phyloP scores from a whole-genome alignment of 2,888 invertebrate genomes.

The Drosophila merina region DNA sequence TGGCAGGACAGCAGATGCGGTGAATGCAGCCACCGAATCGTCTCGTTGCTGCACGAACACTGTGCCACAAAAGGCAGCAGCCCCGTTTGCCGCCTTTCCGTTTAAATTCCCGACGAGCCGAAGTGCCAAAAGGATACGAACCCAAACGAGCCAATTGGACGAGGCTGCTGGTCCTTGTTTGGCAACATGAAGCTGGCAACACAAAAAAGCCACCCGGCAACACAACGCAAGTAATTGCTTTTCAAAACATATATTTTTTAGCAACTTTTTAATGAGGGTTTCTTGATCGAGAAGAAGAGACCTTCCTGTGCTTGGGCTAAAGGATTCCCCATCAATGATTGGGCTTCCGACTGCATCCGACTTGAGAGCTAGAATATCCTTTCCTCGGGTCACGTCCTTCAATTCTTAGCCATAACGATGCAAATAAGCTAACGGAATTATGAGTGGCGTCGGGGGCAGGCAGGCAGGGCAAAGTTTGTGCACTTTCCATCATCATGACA shows the following conservation, averaged over 20 bases:
- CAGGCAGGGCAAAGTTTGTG: slow-evolving; percentile 46
- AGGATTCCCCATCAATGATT: no score
- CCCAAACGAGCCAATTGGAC: slow-evolving; percentile 62
- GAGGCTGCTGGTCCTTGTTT: slow-evolving; percentile 6
- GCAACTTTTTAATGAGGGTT: no score
- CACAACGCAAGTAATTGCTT: not conserved
- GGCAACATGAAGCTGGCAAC: slow-evolving; percentile 4
- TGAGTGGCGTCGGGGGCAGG: slow-evolving; percentile 32
- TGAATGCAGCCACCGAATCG: slow-evolving; percentile 44
- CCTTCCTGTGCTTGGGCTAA: no score
- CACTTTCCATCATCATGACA: slow-evolving; percentile 43
- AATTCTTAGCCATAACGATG: slow-evolving; percentile 54
- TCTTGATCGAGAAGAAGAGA: not conserved
- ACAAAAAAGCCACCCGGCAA: not conserved
- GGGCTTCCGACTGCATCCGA: no score
- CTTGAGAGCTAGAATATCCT: not conserved
- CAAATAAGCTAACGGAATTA: slow-evolving; percentile 69
- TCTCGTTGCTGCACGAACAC: slow-evolving; percentile 65
- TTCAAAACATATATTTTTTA: no score
- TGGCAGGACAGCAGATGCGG: not conserved
- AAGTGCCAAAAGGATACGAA: not conserved
- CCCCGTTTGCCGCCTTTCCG: slow-evolving; percentile 15
- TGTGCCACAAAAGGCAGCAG: slow-evolving; percentile 36
- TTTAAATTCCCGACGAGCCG: not conserved
- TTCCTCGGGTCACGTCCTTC: slow-evolving; percentile 37